Percentiles rank a stretch among this genome's conserved stretches.
Evolutionary conservation across 1,140 invertebrate species (phyloP).

Genomic region (Bicyclus anynana): DNA sequence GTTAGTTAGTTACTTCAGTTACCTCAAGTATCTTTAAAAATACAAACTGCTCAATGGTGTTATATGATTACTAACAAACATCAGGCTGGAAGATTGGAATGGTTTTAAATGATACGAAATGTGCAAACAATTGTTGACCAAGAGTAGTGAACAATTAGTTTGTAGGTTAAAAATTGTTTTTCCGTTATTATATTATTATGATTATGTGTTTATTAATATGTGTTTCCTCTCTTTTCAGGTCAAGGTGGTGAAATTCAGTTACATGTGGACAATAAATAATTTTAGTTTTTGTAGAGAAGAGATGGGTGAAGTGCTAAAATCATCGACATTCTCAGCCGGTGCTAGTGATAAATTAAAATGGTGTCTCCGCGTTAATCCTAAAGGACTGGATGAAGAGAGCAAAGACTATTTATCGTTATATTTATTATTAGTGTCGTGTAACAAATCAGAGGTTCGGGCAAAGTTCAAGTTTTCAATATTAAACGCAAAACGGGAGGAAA

Average conservation of each 20-base stretch:
- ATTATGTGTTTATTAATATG: conserved; percentile 1
- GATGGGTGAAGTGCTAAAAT: conserved; percentile 99
- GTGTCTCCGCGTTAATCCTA: conserved; percentile 99
- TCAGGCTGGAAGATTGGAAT: no score
- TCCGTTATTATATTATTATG: not conserved
- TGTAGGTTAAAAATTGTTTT: no score
- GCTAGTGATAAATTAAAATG: conserved; percentile 99
- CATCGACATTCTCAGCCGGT: conserved; percentile 99
- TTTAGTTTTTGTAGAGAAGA: conserved; percentile 99
- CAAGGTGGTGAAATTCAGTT: conserved; percentile 99
- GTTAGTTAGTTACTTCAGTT: no score
- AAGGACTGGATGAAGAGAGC: conserved; percentile 99
- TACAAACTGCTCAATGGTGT: no score
- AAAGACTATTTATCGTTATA: conserved; percentile 99
- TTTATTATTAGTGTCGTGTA: conserved; percentile 98
- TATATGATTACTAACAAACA: no score
- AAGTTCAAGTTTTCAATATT: conserved; percentile 99
- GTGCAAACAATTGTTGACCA: no score
- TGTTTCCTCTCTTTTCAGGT: conserved; percentile 84
- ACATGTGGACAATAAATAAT: conserved; percentile 99
- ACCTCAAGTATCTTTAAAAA: no score
- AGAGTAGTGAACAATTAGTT: no score
- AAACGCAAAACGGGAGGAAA: conserved; percentile 99
- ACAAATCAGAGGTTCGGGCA: conserved; percentile 99
- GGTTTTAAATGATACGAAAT: no score